Evolutionary conservation across 2,113 vertebrate genomes (phyloP), one percentile per base, ranked within the genome.

Genomic region (Cathartes aura): DNA sequence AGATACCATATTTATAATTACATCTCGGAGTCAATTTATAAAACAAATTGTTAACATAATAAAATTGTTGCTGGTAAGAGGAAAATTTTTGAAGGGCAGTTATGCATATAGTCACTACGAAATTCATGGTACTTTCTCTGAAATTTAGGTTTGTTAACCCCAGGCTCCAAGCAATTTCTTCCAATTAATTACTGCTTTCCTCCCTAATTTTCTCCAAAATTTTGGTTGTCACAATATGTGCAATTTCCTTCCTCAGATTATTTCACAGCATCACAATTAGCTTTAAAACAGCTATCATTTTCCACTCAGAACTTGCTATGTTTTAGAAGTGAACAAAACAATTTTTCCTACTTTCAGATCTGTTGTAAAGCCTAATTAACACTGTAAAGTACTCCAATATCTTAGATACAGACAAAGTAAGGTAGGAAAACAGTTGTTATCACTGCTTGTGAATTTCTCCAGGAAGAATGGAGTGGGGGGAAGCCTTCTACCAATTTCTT

Each of bases 1-100:
- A 55, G 45, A 93, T 89, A 84, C 66, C 2, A 1, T 47, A 63
- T 62, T 92, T 93, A 87, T 70, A 97, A 97, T 92, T 91, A 94
- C 40, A 96, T 84, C 67, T 96, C 89, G 55, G 23, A 72, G 36
- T 53, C 9, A 8, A 91, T 93, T 90, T 73, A 63, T 71, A 60
- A 58, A 94, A 50, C 30, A 30, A 82, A 89, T 78, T 72, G 27
- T 91, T 84, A 95, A 58, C 8, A 70, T 66, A 73, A 32, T 70
- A 79, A 81, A 90, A 38, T n/a, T 38, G 20, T 27, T 74, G 5
- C 42, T 73, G 9, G 16, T 62, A 85, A 59, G 27, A 80, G 27
- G 29, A 72, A 88, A 53, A 43, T 10, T 30, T 88, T 19, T 55
- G 47, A 84, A 87, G 12, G 4, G 12, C 20, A 74, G 20, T 27